Evolutionary conservation across 2,797 vertebrate genomes (phyloP), one percentile per base, ranked within the genome.

Genomic region (Myotis vivesi): DNA sequence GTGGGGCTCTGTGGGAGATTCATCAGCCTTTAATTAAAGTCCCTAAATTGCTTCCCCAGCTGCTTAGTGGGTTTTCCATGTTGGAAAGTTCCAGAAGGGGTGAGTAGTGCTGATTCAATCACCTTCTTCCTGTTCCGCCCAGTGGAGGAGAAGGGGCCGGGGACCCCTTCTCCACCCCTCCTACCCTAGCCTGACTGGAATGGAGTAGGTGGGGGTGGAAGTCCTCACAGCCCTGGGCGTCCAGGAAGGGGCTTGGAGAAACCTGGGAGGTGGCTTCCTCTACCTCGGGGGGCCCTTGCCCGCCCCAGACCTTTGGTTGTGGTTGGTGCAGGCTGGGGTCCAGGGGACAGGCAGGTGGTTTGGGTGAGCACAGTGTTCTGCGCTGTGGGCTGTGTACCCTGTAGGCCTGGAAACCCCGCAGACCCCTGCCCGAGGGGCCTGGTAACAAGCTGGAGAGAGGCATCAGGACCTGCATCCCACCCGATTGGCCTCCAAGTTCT

Each of bases 21-120:
- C 97, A 96, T 51, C 94, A 22, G 98, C 95, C 98, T 98, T 98
- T 98, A 98, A 98, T 98, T 98, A 98, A 97, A 95, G 77, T 81
- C 94, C 97, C 86, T 95, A 96, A 97, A 98, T 97, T 84, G 0
- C 84, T 97, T 97, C 94, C 95, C 96, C 97, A 98, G 98, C 96
- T 98, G 98, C 95, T 97, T 95, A 87, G 38, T 97, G 96, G 95
- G 96, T 97, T 97, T 95, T 96, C 97, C 97, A 97, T 97, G 89
- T 95, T 98, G 98, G 97, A 98, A 98, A 97, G 96, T 97, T 98
- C 98, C 98, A 96, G 96, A 91, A 94, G 95, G 92, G 95, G 51
- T 3, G 23, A 96, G 89, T 95, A 80, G 96, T 87, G 97, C 59
- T 95, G 89, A 38, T 13, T 94, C 94, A 97, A 95, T 68, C 94